These are phyloP conservation scores for Crenuchus spilurus DNA, from an alignment of 2,797 vertebrate genomes.

Conservation along the genomic window DNA sequence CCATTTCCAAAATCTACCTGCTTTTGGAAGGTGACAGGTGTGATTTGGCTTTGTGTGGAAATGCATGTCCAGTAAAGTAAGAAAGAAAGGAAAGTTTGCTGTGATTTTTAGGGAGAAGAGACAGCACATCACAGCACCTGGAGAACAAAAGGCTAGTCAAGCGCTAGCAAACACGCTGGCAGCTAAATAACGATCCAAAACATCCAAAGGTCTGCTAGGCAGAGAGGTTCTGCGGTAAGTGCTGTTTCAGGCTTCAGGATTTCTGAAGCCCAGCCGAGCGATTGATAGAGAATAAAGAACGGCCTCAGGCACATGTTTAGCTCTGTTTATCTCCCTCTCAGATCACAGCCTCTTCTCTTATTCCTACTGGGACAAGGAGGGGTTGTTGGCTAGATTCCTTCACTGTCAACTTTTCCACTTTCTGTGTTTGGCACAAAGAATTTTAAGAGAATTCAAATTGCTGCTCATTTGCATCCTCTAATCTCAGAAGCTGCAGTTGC, in stretches of 20 bases:
- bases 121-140: background rate
- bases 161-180: background rate
- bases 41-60: slow-evolving; percentile 17
- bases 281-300: slow-evolving; percentile 14
- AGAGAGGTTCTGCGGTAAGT: background rate
- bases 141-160: background rate
- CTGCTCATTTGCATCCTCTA: background rate
- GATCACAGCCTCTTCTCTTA: background rate
- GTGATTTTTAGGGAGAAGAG: background rate
- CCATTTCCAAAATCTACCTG: slow-evolving; percentile 14
- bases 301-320: background rate
- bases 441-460: background rate
- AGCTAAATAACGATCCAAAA: background rate
- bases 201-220: background rate
- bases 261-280: background rate
- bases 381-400: background rate
- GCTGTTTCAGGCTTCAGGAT: background rate
- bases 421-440: background rate
- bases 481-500: background rate
- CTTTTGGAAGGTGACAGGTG: slow-evolving; percentile 11
- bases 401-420: background rate
- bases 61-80: slow-evolving; percentile 25
- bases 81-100: background rate
- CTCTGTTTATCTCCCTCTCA: background rate
- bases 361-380: background rate